These are phyloP conservation scores for Perca schrenkii DNA, from an alignment of 2,113 vertebrate species.

Conservation along the genomic window DNA sequence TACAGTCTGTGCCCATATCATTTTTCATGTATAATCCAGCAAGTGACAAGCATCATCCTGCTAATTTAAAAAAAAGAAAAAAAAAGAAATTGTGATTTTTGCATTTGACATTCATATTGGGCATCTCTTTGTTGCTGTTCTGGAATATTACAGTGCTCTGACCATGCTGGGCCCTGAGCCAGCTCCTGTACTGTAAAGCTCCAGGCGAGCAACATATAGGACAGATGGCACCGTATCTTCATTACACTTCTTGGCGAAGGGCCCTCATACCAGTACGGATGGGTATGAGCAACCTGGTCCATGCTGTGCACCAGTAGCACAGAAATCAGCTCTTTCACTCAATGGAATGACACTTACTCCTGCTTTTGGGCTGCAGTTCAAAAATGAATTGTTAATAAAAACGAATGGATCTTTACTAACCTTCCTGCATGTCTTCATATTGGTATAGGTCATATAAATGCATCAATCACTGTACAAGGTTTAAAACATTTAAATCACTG, in stretches of 20 bases:
- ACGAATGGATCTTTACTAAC: slow-evolving; percentile 39
- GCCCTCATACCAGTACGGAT: slow-evolving; percentile 26
- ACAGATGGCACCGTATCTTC: slow-evolving; percentile 66
- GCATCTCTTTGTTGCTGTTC: slow-evolving; percentile 14
- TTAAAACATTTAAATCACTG: slow-evolving; percentile 37
- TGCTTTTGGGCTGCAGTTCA: slow-evolving; percentile 41
- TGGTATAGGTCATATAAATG: background rate
- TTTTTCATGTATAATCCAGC: slow-evolving; percentile 4
- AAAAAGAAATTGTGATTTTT: slow-evolving; percentile 25
- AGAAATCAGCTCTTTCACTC: slow-evolving; percentile 37
- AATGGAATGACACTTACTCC: slow-evolving; percentile 19
- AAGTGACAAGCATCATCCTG: slow-evolving; percentile 13
- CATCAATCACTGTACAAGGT: slow-evolving; percentile 25
- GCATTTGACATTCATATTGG: slow-evolving; percentile 36
- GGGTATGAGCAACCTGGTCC: slow-evolving; percentile 42
- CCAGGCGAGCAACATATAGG: slow-evolving; percentile 54
- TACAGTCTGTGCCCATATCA: background rate
- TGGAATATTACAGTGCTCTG: slow-evolving; percentile 5
- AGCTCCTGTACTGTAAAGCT: slow-evolving; percentile 54
- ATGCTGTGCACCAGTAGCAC: slow-evolving; percentile 6
- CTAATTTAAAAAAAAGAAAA: slow-evolving; percentile 30
- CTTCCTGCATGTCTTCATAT: slow-evolving; percentile 18
- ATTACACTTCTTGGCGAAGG: slow-evolving; percentile 55
- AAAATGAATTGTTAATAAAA: slow-evolving; percentile 41
- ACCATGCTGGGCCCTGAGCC: slow-evolving; percentile 43